Evolutionary conservation across 35 echinoderm and acorn worm species (phyloP).

Genomic region (Diadema setosum): DNA sequence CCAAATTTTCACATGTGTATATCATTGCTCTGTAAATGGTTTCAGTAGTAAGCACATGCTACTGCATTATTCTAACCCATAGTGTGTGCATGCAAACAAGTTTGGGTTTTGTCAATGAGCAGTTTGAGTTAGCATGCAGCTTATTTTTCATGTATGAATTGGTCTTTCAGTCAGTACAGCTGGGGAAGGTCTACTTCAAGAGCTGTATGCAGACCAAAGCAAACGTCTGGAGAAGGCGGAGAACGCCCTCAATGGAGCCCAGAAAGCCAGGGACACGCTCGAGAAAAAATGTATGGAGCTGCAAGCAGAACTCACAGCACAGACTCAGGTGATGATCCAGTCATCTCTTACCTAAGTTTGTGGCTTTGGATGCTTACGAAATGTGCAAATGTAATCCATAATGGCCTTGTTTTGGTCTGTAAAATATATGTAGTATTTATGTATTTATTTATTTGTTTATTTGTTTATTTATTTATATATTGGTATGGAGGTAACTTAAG

Average conservation of each 20-base stretch:
- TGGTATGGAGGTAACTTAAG: too few species aligned
- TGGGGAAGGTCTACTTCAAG: not conserved
- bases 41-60: too few species aligned
- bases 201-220: constrained; percentile 11
- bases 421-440: not conserved
- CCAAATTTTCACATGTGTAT: too few species aligned
- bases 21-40: too few species aligned
- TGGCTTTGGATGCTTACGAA: not conserved
- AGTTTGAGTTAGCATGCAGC: too few species aligned
- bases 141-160: not conserved
- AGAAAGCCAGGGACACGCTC: constrained; percentile 27
- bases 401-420: not conserved
- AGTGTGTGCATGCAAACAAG: too few species aligned
- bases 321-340: constrained; percentile 73
- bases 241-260: not conserved
- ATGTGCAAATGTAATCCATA: too few species aligned
- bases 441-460: too few species aligned
- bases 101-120: too few species aligned
- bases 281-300: constrained; percentile 30
- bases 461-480: too few species aligned
- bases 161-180: not conserved
- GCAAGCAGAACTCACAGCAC: constrained; percentile 43
- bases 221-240: constrained; percentile 28
- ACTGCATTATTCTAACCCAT: too few species aligned
- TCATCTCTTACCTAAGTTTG: not conserved